Evolutionary conservation across 1,140 invertebrate genomes (phyloP).

Genomic region (Amyelois transitella): DNA sequence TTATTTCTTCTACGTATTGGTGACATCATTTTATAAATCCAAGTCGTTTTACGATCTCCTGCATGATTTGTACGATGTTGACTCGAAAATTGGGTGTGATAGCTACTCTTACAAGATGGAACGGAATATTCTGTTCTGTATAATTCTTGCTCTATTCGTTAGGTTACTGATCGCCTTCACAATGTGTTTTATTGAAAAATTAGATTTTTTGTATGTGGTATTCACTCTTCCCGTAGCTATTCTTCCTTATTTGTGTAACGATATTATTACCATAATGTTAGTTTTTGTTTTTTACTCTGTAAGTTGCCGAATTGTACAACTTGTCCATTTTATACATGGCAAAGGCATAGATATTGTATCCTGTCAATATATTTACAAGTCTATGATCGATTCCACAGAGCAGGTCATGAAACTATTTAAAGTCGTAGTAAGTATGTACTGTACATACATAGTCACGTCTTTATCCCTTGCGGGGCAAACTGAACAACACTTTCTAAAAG

Average conservation of each 20-base stretch:
- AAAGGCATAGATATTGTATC: neutral
- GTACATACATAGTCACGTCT: no score
- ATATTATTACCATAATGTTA: neutral
- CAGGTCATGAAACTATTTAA: neutral
- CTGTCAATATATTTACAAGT: neutral
- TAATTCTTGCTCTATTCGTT: neutral
- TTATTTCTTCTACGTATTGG: neutral
- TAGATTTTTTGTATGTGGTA: neutral
- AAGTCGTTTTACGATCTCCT: neutral
- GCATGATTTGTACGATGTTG: neutral
- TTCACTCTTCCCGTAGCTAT: neutral
- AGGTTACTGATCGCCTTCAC: neutral
- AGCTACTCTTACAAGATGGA: neutral
- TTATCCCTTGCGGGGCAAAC: no score
- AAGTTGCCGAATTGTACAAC: neutral
- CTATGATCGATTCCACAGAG: neutral
- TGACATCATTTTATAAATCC: neutral
- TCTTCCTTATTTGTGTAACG: neutral
- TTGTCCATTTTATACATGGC: neutral
- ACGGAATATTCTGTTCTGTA: neutral
- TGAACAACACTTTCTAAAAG: no score
- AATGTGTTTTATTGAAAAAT: neutral
- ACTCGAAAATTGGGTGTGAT: neutral
- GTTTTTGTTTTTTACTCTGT: neutral
- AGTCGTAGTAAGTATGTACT: neutral